These are phyloP conservation scores for Drosophila mimica DNA, from an alignment of 2,888 invertebrate genomes.

Conservation along the genomic window DNA sequence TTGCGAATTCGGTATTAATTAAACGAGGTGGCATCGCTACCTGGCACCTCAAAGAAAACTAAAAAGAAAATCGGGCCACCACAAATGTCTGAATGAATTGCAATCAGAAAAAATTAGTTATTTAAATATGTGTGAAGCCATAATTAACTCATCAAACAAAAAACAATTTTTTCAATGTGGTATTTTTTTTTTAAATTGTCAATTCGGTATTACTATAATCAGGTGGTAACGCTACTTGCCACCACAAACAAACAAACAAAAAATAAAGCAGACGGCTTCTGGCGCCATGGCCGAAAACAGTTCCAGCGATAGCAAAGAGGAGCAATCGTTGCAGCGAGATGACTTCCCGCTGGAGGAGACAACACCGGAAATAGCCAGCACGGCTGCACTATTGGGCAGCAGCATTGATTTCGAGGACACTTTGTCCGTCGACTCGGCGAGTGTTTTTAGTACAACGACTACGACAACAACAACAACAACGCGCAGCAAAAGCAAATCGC, in stretches of 20 bases:
- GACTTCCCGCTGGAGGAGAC: constrained; percentile 22
- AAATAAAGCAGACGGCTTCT: constrained; percentile 40
- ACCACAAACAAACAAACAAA: constrained; percentile 25
- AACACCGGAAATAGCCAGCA: not conserved
- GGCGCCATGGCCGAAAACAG: constrained; percentile 61
- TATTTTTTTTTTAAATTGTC: constrained; percentile 2
- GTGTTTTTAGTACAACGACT: constrained; percentile 92
- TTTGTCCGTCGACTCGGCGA: constrained; percentile 87
- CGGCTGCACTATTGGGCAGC: not conserved
- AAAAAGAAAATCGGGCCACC: constrained; percentile 42
- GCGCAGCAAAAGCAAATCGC: constrained; percentile 93
- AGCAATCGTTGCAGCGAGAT: constrained; percentile 26
- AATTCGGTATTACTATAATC: not conserved
- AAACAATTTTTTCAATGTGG: not conserved
- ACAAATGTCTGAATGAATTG: not conserved
- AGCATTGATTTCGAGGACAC: constrained; percentile 59
- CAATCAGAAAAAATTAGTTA: not conserved
- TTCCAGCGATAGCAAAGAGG: constrained; percentile 44
- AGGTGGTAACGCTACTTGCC: constrained; percentile 15
- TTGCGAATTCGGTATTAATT: not conserved
- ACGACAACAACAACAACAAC: constrained; percentile 93
- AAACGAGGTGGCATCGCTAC: constrained; percentile 20
- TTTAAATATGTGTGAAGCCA: not conserved
- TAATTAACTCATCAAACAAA: not conserved
- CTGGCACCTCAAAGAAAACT: constrained; percentile 4